Evolutionary conservation across 2,113 vertebrate species (phyloP), one percentile per base, ranked within the genome.

Genomic region (Tretioscincus oriximinensis): DNA sequence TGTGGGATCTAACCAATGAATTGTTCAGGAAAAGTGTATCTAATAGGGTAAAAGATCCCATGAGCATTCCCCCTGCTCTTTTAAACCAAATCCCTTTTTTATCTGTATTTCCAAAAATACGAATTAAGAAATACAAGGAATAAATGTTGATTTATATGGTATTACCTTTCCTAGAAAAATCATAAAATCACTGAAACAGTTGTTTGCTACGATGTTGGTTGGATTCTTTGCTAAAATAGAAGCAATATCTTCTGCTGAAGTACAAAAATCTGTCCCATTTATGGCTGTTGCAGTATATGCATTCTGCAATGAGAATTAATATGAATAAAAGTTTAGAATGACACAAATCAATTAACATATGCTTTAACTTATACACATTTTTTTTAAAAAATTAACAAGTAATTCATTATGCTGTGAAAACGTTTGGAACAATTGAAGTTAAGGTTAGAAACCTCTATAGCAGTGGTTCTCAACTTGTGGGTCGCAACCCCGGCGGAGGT

Each of bases 161-260:
- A 87, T 92, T 85, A 96, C 96, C 95, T 96, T 96, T 86, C 94
- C 95, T 63, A 96, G 91, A 89, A 96, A 95, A 10, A 96, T 84
- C 2, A 95, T 11, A 77, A 96, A 95, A 83, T 93, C 91, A 87
- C 95, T 95, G 70, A 90, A 92, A 65, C 85, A 93, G 82, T 86
- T 93, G 79, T 95, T 72, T 41, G 90, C 85, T 9, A 73, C 73
- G 31, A 95, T 82, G 58, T 87, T 91, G 74, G 88, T 73, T 82
- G 95, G 91, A 80, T 88, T 93, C 85, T 90, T 94, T 3, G 83
- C 88, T 63, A 95, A 87, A 77, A 96, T 89, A 73, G 63, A 51
- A 73, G 74, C 60, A 2, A 92, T 89, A 41, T 96, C 95, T 85
- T 88, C 89, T 60, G 94, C 93, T 54, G 96, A 96, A 0, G 93